Conservation (phyloP, 2,113 vertebrate genomes). For the Oreochromis aureus region DNA sequence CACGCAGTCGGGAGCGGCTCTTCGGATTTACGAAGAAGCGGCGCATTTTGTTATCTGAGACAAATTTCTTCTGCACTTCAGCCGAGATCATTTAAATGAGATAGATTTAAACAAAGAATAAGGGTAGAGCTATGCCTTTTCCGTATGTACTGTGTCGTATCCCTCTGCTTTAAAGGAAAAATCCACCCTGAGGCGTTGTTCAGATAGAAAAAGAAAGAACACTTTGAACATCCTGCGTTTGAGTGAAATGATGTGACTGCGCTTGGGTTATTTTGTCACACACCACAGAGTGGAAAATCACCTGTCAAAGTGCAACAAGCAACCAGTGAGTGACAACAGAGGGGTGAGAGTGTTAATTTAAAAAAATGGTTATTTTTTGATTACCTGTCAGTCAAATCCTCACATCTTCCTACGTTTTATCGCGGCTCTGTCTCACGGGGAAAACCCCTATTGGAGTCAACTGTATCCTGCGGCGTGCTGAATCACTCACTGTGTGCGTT, state of each 20-base stretch:
- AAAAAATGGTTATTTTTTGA: background rate
- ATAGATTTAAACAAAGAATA: background rate
- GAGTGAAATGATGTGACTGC: background rate
- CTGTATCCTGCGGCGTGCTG: background rate
- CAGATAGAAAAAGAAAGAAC: background rate
- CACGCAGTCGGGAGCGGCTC: background rate
- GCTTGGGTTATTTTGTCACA: background rate
- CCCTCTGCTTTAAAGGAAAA: background rate
- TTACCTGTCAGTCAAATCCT: constrained; percentile 19
- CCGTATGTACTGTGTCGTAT: background rate
- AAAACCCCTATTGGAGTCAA: background rate
- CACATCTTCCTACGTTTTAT: background rate
- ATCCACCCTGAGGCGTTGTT: constrained; percentile 1
- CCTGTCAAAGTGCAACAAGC: background rate
- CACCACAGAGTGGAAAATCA: background rate
- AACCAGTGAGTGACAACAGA: background rate
- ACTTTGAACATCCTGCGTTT: background rate
- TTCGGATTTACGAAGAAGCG: background rate
- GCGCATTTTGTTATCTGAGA: background rate
- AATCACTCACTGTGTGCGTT: background rate
- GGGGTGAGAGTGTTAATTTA: background rate
- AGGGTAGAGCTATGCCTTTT: background rate
- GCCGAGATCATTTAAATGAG: background rate
- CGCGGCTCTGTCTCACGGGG: background rate
- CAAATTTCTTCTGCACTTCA: background rate